phyloP scores from a whole-genome alignment of 2,113 vertebrate genomes.

The Eulemur rufifrons region DNA sequence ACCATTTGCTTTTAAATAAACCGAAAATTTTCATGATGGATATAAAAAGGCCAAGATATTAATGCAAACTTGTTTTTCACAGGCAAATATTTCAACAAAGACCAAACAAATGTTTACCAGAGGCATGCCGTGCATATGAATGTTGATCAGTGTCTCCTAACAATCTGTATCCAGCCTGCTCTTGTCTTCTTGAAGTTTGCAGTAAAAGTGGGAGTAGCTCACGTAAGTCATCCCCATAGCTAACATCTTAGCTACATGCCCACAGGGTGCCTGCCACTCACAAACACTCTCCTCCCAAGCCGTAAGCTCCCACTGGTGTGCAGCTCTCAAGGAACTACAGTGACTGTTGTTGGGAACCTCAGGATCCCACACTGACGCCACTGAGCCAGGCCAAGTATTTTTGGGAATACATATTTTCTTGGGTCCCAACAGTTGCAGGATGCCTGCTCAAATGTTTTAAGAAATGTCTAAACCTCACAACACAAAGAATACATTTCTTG shows the following conservation, averaged over 20 bases:
- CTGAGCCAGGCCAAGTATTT: background rate
- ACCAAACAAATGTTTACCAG: background rate
- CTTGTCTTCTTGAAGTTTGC: background rate
- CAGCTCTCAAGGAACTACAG: background rate
- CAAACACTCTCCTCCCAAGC: background rate
- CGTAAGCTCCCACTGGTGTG: background rate
- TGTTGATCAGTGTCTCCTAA: background rate
- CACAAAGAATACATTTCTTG: background rate
- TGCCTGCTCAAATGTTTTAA: background rate
- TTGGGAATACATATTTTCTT: constrained; percentile 4
- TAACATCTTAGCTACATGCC: too few species aligned
- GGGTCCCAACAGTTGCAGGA: background rate
- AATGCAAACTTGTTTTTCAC: background rate
- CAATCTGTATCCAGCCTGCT: background rate
- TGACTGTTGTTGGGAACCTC: background rate
- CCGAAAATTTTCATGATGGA: background rate
- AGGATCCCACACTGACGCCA: background rate
- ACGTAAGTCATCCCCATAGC: background rate
- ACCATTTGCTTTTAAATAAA: background rate
- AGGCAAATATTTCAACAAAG: background rate
- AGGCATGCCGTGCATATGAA: background rate
- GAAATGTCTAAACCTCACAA: background rate
- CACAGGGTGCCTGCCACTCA: background rate
- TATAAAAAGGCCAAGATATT: background rate
- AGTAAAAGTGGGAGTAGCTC: background rate